These are phyloP conservation scores for Mnemiopsis leidyi DNA, from an alignment of 37 sponge, comb jelly and placozoan species.

Conservation along the genomic window DNA sequence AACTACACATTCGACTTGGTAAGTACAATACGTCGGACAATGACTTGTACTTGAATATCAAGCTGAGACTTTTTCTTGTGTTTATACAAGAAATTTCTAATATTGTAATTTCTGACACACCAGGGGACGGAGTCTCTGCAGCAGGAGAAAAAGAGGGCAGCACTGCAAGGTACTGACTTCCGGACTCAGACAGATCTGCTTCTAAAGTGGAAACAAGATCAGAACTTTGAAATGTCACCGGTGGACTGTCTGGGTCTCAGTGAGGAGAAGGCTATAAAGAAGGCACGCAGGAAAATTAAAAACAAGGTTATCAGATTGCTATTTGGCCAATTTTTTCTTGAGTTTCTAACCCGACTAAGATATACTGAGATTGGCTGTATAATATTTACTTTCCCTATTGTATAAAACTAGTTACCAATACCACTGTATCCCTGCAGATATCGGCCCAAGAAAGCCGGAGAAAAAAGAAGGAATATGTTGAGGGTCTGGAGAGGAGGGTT, in stretches of 20 bases:
- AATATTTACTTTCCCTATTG: no score
- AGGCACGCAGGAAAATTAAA: constrained; percentile 20
- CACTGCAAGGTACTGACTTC: background rate
- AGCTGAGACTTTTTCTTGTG: no score
- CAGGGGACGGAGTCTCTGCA: background rate
- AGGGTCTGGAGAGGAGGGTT: constrained; percentile 21
- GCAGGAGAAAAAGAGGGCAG: background rate
- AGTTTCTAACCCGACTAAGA: no score
- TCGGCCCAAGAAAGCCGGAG: constrained; percentile 29
- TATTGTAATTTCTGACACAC: background rate
- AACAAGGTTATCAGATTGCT: no score
- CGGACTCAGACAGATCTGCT: background rate
- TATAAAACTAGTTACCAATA: background rate
- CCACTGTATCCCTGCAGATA: background rate
- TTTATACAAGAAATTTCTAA: no score
- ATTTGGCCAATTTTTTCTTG: no score
- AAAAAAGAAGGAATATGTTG: constrained; percentile 40
- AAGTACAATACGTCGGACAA: background rate
- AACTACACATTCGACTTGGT: background rate
- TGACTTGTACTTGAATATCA: background rate
- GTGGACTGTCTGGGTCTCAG: background rate
- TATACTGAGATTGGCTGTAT: no score
- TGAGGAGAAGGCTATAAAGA: constrained; percentile 27
- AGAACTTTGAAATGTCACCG: background rate
- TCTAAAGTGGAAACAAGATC: background rate